phyloP scores from a whole-genome alignment of 2,888 invertebrate genomes.

The Microctonus aethiopoides region DNA sequence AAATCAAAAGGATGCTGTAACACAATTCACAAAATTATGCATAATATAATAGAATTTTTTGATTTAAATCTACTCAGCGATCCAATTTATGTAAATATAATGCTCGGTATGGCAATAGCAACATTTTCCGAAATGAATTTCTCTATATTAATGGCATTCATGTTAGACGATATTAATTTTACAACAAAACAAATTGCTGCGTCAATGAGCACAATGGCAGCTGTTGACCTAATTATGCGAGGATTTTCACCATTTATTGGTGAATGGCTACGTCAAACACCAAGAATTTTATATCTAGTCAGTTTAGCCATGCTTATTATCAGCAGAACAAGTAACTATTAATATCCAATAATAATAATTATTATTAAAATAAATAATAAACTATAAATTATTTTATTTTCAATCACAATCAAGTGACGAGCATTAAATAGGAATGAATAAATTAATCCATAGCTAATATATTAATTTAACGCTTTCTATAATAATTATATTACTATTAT shows the following conservation, averaged over 20 bases:
- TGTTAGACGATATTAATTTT: constrained; percentile 74
- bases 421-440: neutral
- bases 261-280: constrained; percentile 72
- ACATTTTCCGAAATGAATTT: constrained; percentile 79
- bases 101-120: constrained; percentile 76
- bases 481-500: too few species aligned
- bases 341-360: neutral
- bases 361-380: constrained; percentile 12
- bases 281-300: constrained; percentile 74
- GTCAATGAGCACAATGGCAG: constrained; percentile 73
- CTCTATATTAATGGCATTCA: constrained; percentile 75
- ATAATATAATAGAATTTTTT: constrained; percentile 70
- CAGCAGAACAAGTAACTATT: constrained; percentile 75
- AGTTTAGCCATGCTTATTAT: constrained; percentile 73
- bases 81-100: constrained; percentile 76
- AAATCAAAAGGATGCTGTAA: neutral
- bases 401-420: neutral
- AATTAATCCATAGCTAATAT: neutral
- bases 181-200: constrained; percentile 72
- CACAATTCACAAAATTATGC: constrained; percentile 21
- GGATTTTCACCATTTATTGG: constrained; percentile 76
- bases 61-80: constrained; percentile 76
- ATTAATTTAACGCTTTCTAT: neutral
- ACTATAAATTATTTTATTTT: neutral
- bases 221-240: constrained; percentile 71